phyloP scores from a whole-genome alignment of 2,888 invertebrate genomes.

The Scaptomyza cyrtandrae region DNA sequence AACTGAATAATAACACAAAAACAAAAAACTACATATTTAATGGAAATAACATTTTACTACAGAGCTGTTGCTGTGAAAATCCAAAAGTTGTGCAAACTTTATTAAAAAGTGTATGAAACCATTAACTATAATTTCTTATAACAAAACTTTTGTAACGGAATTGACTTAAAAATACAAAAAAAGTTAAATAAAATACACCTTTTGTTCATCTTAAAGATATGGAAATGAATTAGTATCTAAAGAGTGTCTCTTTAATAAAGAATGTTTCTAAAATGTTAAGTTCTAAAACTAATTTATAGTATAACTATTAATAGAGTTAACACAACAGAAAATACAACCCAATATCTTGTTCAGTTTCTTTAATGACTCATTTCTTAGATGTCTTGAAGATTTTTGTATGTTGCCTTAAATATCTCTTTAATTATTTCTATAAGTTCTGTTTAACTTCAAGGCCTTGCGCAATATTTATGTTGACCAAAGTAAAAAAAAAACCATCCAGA shows the following conservation, averaged over 20 bases:
- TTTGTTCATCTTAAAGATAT: too few relatives aligned
- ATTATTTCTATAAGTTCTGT: constrained; percentile 25
- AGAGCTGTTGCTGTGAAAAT: neutral
- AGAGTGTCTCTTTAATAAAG: too few relatives aligned
- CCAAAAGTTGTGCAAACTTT: too few relatives aligned
- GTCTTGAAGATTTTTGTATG: constrained; percentile 3
- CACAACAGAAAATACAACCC: neutral
- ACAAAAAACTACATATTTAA: neutral
- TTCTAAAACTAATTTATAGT: too few relatives aligned
- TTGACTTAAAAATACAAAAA: too few relatives aligned
- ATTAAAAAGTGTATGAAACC: too few relatives aligned
- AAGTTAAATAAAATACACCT: too few relatives aligned
- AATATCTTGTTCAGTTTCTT: neutral
- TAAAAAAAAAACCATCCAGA: neutral
- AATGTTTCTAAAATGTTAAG: too few relatives aligned
- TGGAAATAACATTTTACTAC: neutral
- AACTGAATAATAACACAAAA: neutral
- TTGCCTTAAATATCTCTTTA: constrained; percentile 9
- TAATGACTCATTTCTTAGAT: neutral
- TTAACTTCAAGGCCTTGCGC: constrained; percentile 37
- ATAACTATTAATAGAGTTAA: neutral
- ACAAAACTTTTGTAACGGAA: too few relatives aligned
- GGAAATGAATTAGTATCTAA: too few relatives aligned
- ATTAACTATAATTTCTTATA: too few relatives aligned
- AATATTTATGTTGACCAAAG: constrained; percentile 27